Percentiles rank a stretch among this genome's conserved stretches.
Conservation (phyloP, 2,888 invertebrate genomes). For the Busseola fusca region DNA sequence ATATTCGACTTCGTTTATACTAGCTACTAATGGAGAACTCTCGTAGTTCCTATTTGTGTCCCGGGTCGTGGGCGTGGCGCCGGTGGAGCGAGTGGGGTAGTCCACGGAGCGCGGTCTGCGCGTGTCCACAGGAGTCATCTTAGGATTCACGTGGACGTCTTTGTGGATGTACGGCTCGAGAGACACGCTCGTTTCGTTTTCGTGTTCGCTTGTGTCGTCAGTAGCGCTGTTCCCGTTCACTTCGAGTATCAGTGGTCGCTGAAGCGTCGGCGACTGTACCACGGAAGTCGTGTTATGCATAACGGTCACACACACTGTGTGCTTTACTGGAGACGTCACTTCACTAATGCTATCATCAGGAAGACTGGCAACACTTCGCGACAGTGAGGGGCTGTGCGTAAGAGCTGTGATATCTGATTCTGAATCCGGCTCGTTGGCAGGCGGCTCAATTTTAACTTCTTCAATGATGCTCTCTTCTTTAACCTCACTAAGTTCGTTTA, state of each 20-base stretch:
- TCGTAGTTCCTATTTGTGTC: slow-evolving; percentile 81
- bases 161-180: slow-evolving; percentile 85
- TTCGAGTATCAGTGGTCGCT: slow-evolving; percentile 81
- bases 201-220: slow-evolving; percentile 74
- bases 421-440: slow-evolving; percentile 70
- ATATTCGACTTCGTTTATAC: slow-evolving; percentile 85
- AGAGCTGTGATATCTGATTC: slow-evolving; percentile 75
- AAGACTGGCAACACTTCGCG: slow-evolving; percentile 80
- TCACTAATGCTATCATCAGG: slow-evolving; percentile 73
- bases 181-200: slow-evolving; percentile 74
- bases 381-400: slow-evolving; percentile 74
- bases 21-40: slow-evolving; percentile 84
- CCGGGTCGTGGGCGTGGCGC: slow-evolving; percentile 62
- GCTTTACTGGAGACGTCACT: slow-evolving; percentile 66
- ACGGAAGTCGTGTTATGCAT: slow-evolving; percentile 75
- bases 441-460: slow-evolving; percentile 69
- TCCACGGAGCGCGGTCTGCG: slow-evolving; percentile 84
- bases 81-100: slow-evolving; percentile 69
- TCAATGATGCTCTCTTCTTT: slow-evolving; percentile 77
- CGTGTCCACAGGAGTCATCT: slow-evolving; percentile 86
- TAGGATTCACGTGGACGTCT: slow-evolving; percentile 88
- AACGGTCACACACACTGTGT: slow-evolving; percentile 68
- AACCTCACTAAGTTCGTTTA: slow-evolving; percentile 77
- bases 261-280: slow-evolving; percentile 80
- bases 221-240: slow-evolving; percentile 76